Evolutionary conservation across 2,113 vertebrate genomes (phyloP).

Genomic region (Sapajus apella): DNA sequence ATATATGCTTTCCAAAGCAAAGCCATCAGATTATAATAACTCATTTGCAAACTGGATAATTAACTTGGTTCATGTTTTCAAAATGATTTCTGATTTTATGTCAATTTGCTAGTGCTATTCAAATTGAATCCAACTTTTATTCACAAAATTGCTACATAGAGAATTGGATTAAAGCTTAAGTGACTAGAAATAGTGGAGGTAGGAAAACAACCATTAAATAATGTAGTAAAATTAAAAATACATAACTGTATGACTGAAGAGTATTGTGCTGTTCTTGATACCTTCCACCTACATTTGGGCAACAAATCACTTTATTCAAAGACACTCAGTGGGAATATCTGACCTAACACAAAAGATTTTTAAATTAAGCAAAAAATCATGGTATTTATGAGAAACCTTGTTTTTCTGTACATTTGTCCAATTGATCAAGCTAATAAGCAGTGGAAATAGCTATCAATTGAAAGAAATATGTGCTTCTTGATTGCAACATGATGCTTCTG

Average conservation of each 20-base stretch:
- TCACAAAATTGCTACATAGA: conserved; percentile 38
- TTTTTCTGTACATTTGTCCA: not conserved
- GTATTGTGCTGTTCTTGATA: not conserved
- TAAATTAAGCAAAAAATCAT: not conserved
- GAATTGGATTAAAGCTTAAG: not conserved
- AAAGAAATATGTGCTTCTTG: not conserved
- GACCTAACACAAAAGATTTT: conserved; percentile 13
- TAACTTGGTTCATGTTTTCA: conserved; percentile 65
- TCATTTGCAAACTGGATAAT: conserved; percentile 59
- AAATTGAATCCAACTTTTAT: conserved; percentile 55
- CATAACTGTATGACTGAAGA: not conserved
- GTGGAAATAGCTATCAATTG: not conserved
- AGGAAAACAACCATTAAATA: not conserved
- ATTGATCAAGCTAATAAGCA: not conserved
- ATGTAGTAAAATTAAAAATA: conserved; percentile 29
- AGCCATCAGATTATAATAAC: conserved; percentile 66
- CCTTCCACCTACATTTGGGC: not conserved
- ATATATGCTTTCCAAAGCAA: conserved; percentile 59
- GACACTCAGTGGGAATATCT: not conserved
- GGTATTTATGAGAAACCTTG: not conserved
- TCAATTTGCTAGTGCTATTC: conserved; percentile 58
- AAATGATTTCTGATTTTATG: conserved; percentile 61
- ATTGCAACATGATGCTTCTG: not conserved
- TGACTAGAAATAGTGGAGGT: not conserved
- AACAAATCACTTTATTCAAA: not conserved